phyloP scores from a whole-genome alignment of 2,888 invertebrate genomes.

The Ectemnius cavifrons region DNA sequence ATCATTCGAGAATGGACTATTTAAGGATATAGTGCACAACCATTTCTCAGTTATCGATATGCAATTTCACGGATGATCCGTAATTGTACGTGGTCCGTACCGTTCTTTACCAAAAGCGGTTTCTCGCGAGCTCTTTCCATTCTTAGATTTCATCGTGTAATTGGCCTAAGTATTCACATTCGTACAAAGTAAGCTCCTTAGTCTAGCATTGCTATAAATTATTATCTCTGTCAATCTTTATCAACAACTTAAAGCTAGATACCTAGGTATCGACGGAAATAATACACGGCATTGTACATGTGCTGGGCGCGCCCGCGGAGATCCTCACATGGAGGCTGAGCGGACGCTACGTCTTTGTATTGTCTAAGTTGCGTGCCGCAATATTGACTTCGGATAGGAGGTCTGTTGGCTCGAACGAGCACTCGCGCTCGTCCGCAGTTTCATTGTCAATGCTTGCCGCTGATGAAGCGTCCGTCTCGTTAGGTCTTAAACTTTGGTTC shows the following conservation, averaged over 20 bases:
- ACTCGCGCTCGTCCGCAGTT: conserved; percentile 13
- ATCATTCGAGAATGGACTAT: conserved; percentile 19
- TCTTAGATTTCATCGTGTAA: conserved; percentile 22
- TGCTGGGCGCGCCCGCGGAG: conserved; percentile 13
- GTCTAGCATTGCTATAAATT: conserved; percentile 58
- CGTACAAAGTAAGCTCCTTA: conserved; percentile 49
- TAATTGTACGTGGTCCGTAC: conserved; percentile 13
- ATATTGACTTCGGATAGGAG: conserved; percentile 33
- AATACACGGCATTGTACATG: conserved; percentile 58
- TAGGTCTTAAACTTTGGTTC: conserved; percentile 62
- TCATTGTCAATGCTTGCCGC: conserved; percentile 18
- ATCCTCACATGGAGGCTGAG: conserved; percentile 9
- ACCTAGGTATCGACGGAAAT: conserved; percentile 52
- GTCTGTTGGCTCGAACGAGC: conserved; percentile 30
- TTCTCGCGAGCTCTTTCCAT: no score
- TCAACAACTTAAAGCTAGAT: conserved; percentile 58
- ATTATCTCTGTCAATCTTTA: conserved; percentile 59
- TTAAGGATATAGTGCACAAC: conserved; percentile 41
- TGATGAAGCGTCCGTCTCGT: conserved; percentile 38
- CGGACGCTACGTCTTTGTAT: conserved; percentile 55
- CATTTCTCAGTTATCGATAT: conserved; percentile 43
- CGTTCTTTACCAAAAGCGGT: neutral
- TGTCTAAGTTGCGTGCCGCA: conserved; percentile 37
- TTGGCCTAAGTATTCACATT: conserved; percentile 52
- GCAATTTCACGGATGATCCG: conserved; percentile 39